Evolutionary conservation across 2,113 vertebrate genomes (phyloP).

Genomic region (Boleophthalmus pectinirostris): DNA sequence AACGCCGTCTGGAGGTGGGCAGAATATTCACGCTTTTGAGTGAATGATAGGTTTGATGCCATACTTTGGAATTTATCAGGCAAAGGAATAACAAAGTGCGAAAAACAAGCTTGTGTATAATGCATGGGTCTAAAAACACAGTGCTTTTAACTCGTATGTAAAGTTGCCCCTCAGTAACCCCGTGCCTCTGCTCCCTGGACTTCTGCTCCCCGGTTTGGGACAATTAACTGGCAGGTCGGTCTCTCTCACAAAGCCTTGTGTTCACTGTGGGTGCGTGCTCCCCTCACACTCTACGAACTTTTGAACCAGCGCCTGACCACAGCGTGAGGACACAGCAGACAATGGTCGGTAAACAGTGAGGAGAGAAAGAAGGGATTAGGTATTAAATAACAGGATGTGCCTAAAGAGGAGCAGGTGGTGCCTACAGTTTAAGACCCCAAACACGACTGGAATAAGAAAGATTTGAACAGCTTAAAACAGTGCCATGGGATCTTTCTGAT

Average conservation of each 20-base stretch:
- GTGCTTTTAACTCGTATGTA: not conserved
- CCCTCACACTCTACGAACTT: constrained; percentile 76
- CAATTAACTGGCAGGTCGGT: constrained; percentile 63
- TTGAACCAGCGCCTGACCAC: constrained; percentile 82
- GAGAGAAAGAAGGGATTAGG: constrained; percentile 80
- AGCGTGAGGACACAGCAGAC: constrained; percentile 71
- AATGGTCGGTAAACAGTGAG: constrained; percentile 75
- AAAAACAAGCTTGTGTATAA: no score
- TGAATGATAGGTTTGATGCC: no score
- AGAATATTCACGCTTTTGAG: no score
- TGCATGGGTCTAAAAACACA: no score
- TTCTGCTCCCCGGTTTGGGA: constrained; percentile 29
- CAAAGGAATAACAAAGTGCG: no score
- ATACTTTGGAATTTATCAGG: no score
- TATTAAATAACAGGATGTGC: constrained; percentile 80
- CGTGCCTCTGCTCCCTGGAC: not conserved
- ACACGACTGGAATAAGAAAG: constrained; percentile 51
- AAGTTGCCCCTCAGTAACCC: constrained; percentile 23
- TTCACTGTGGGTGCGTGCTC: constrained; percentile 47
- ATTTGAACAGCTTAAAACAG: not conserved
- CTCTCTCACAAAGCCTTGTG: constrained; percentile 57
- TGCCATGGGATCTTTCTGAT: not conserved
- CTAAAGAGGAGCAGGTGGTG: constrained; percentile 78
- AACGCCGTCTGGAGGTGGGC: no score
- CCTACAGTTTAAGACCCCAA: constrained; percentile 56